A percentile compares a stretch with the other conserved stretches of the same genome.
These are phyloP conservation scores for Typhlichthys subterraneus DNA, from an alignment of 2,797 vertebrate species.

Conservation along the genomic window DNA sequence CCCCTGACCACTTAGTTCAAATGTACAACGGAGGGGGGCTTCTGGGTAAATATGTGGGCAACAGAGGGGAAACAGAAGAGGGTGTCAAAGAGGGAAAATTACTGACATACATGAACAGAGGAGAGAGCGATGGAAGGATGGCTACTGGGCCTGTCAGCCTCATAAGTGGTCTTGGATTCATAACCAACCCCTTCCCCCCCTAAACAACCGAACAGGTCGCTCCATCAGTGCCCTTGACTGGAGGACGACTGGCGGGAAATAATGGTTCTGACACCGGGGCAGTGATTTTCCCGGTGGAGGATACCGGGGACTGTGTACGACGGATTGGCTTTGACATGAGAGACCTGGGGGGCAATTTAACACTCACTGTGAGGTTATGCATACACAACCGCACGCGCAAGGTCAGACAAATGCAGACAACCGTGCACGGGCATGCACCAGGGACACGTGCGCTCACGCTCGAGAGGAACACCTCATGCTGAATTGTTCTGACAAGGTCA, in stretches of 20 bases:
- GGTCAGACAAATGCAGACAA: constrained; percentile 1
- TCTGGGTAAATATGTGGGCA: not conserved
- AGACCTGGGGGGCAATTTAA: constrained; percentile 45
- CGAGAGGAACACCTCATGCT: constrained; percentile 21
- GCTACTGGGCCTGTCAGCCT: constrained; percentile 28
- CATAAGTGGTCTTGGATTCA: not conserved
- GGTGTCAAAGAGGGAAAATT: not conserved
- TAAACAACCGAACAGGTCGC: constrained; percentile 5
- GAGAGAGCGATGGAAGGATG: constrained; percentile 14
- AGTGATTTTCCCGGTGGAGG: constrained; percentile 12
- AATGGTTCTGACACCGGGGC: constrained; percentile 29
- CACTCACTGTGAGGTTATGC: constrained; percentile 25
- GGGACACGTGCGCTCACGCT: not conserved
- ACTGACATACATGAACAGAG: constrained; percentile 21
- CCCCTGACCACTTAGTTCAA: not conserved
- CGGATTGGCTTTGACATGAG: constrained; percentile 44
- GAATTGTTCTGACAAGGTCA: constrained; percentile 61
- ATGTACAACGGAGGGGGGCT: not conserved
- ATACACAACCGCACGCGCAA: not conserved
- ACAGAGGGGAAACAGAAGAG: not conserved
- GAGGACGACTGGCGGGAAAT: constrained; percentile 27
- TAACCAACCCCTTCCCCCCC: constrained; percentile 6
- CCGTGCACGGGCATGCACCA: constrained; percentile 2
- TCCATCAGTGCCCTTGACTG: constrained; percentile 35
- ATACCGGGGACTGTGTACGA: not conserved